A percentile compares a stretch with the other conserved stretches of the same genome.
Conservation (phyloP, 2,797 vertebrate genomes). For the Enteromius mattozi region DNA sequence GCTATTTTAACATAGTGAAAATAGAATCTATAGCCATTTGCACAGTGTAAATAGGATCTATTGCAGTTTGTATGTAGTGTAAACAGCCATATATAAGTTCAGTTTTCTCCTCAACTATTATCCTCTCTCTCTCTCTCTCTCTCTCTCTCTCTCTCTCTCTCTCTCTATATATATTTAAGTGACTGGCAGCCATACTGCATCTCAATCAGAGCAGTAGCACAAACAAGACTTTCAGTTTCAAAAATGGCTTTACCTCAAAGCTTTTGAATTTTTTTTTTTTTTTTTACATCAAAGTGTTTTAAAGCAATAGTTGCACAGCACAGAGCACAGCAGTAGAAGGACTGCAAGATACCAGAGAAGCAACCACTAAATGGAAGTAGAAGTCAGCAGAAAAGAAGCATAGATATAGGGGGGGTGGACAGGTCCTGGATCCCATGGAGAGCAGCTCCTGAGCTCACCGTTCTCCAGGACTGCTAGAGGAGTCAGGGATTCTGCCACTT, state of each 20-base stretch:
- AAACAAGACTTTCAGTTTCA: background rate
- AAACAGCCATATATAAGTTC: too few species aligned
- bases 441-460: background rate
- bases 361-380: background rate
- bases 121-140: background rate
- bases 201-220: background rate
- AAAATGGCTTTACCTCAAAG: background rate
- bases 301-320: background rate
- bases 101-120: background rate
- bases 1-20: background rate
- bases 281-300: background rate
- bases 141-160: background rate
- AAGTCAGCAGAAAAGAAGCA: background rate
- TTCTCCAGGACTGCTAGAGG: background rate
- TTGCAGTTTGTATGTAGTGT: background rate
- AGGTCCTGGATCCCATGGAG: background rate
- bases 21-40: background rate
- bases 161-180: background rate
- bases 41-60: background rate
- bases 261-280: background rate
- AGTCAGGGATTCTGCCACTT: slow-evolving; percentile 13
- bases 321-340: background rate
- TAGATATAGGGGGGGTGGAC: background rate
- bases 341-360: background rate
- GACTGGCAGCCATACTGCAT: slow-evolving; percentile 4